Conservation (phyloP, 1,140 invertebrate species). For the Penaeus vannamei region DNA sequence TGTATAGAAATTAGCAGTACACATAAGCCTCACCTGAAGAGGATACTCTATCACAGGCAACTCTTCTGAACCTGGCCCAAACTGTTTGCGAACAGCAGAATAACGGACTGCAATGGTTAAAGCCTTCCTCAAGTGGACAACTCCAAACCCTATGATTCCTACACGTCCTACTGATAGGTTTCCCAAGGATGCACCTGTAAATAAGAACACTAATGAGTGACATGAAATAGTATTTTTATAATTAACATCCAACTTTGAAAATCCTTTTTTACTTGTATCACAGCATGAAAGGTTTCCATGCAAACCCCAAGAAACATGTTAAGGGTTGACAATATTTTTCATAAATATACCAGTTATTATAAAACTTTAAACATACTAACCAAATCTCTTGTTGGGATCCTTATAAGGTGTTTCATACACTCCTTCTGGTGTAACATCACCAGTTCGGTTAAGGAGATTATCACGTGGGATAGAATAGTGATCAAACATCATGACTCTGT, state of each 20-base stretch:
- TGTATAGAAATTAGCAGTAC: no score
- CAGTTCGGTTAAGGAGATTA: conserved; percentile 87
- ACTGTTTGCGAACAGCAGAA: conserved; percentile 90
- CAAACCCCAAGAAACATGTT: background rate
- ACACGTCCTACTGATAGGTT: conserved; percentile 88
- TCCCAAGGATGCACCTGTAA: conserved; percentile 82
- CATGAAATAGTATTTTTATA: no score
- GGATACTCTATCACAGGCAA: conserved; percentile 92
- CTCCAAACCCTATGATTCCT: conserved; percentile 79
- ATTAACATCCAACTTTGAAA: no score
- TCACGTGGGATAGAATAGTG: conserved; percentile 87
- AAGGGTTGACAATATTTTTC: background rate
- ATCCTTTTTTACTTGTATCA: no score
- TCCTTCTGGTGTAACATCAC: conserved; percentile 88
- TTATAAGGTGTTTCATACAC: conserved; percentile 82
- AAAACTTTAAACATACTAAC: conserved; percentile 68
- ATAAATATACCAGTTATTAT: background rate
- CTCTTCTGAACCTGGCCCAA: conserved; percentile 82
- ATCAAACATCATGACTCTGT: conserved; percentile 88
- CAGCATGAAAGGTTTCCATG: no score
- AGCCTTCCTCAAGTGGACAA: conserved; percentile 80
- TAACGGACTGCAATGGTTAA: conserved; percentile 91
- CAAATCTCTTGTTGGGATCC: conserved; percentile 84
- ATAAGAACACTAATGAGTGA: background rate
- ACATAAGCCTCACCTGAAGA: conserved; percentile 76